These are phyloP conservation scores for Seira sanloemensis DNA, from an alignment of 2,888 invertebrate genomes.

Conservation along the genomic window DNA sequence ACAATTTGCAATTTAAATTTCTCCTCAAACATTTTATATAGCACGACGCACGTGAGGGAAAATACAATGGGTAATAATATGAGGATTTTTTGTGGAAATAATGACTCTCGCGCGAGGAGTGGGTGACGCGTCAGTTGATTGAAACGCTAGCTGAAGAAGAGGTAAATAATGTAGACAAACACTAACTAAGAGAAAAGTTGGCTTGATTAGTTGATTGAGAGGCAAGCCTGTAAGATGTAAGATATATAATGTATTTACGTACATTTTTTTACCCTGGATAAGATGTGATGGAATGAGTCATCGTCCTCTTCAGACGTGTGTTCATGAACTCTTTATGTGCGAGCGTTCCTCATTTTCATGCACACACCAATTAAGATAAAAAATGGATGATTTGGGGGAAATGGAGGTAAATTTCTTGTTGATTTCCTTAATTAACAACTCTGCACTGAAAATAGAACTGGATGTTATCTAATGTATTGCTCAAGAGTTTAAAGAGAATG, in stretches of 20 bases:
- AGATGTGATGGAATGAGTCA: not conserved
- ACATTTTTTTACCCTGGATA: not conserved
- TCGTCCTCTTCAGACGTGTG: not conserved
- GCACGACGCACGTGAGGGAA: not conserved
- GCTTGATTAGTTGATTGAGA: not conserved
- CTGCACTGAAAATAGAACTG: too few relatives aligned
- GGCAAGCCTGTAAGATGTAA: not conserved
- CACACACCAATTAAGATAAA: too few relatives aligned
- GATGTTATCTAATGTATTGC: too few relatives aligned
- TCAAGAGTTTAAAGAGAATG: too few relatives aligned
- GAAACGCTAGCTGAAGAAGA: not conserved
- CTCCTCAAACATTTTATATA: not conserved
- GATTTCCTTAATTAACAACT: too few relatives aligned
- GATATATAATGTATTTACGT: too few relatives aligned
- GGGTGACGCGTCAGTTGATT: not conserved
- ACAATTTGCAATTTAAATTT: not conserved
- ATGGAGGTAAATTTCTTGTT: too few relatives aligned
- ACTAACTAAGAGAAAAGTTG: not conserved
- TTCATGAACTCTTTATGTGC: not conserved
- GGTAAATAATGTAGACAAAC: too few relatives aligned
- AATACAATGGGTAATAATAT: not conserved
- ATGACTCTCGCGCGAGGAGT: not conserved
- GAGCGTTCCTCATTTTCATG: too few relatives aligned
- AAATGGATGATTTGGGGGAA: too few relatives aligned
- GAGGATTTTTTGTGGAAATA: too few relatives aligned